Conservation (phyloP, 2,797 vertebrate genomes). For the Leptodactylus fallax region DNA sequence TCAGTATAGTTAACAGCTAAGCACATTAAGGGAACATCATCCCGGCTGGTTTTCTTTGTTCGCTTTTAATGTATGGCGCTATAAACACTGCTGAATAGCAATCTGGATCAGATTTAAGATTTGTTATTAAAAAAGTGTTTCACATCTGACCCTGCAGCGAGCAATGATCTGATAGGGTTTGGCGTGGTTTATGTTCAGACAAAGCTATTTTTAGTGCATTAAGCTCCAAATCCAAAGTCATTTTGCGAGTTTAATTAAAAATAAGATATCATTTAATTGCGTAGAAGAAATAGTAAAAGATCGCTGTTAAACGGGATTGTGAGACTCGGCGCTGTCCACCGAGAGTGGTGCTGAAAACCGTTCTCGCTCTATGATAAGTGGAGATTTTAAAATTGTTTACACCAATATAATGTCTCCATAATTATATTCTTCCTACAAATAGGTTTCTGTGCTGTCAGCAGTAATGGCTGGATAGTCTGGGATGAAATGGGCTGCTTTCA, state of each 20-base stretch:
- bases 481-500: conserved; percentile 40
- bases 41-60: conserved; percentile 14
- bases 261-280: conserved; percentile 51
- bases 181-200: conserved; percentile 37
- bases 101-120: conserved; percentile 40
- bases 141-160: conserved; percentile 39
- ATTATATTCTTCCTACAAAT: conserved; percentile 46
- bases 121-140: conserved; percentile 27
- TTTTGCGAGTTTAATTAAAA: conserved; percentile 52
- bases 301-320: neutral
- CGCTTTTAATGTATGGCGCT: neutral
- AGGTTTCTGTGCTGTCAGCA: conserved; percentile 49
- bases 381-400: conserved; percentile 48
- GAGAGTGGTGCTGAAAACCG: conserved; percentile 39
- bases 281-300: conserved; percentile 22
- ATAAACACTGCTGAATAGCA: conserved; percentile 40
- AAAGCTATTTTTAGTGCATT: conserved; percentile 43
- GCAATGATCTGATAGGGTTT: conserved; percentile 37
- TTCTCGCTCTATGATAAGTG: conserved; percentile 47
- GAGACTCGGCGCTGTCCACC: conserved; percentile 23
- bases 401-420: conserved; percentile 44
- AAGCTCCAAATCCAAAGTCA: conserved; percentile 38
- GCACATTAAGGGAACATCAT: neutral
- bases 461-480: conserved; percentile 49
- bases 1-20: neutral